Base-by-base conservation (phyloP, 1,140 invertebrate species). In the Scaptomyza pallida region DNA sequence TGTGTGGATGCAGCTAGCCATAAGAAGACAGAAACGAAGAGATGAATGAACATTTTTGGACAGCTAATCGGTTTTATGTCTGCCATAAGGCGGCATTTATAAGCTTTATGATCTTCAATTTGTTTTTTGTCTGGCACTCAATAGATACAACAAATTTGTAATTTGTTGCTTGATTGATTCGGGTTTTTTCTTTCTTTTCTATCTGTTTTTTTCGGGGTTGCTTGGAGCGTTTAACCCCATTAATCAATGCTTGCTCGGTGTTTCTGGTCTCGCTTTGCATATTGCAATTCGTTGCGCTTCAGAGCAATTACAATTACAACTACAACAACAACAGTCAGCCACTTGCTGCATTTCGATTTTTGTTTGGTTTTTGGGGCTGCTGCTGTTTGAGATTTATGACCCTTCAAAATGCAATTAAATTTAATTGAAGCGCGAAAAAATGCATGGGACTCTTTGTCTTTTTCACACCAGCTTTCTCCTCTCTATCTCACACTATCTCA, bases 391-490 rank as follows among this genome's bases (percentile, higher is more conserved):
- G 88, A 89, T 89, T 89, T 89, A 89, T 89, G 88, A 71, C 82
- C 73, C 88, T 90, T 89, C 88, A 89, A 88, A 90, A 90, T 89
- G 88, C 88, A 86, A 90, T 89, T 89, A 89, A 89, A 89, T 90
- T 89, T 90, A 89, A 89, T 89, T 89, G 86, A 83, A 88, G 88
- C 81, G 71, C 55, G 75, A 85, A 89, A 86, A 89, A 83, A 71
- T 41, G 44, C 78, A 70, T 55, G 50, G 67, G 77, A 37, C 45
- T 51, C 48, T 61, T 75, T 60, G 62, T 64, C 62, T 83, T 79
- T 83, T 83, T 83, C 79, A 78, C 79, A 82, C 78, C 44, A 55
- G 17, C 35, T 21, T 21, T 8, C 57, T 41, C 26, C 56, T 41
- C 19, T 67, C 16, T 17, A 21, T 17, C 26, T 63, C 9, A n/a